These are phyloP conservation scores for Zaprionus obscuricornis DNA, from an alignment of 2,888 invertebrate species.

Conservation along the genomic window DNA sequence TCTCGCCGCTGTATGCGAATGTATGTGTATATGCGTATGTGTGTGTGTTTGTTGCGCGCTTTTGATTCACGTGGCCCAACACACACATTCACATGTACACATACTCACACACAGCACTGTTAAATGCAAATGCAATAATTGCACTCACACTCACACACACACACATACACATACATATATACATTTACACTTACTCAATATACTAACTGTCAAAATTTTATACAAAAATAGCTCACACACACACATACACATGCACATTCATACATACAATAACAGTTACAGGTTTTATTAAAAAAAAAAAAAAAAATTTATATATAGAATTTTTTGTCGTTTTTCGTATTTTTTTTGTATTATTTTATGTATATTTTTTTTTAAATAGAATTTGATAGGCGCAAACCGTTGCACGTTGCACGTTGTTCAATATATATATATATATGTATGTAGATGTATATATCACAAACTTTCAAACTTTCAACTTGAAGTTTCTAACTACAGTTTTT, in stretches of 20 bases:
- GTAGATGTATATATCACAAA: conserved; percentile 13
- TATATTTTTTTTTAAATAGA: not conserved
- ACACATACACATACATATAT: conserved; percentile 21
- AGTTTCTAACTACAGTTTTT: conserved; percentile 31
- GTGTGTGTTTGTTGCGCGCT: conserved; percentile 61
- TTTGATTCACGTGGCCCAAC: conserved; percentile 70
- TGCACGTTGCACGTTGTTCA: no score
- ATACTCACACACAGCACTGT: conserved; percentile 10
- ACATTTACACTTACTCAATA: conserved; percentile 21
- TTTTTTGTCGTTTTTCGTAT: not conserved
- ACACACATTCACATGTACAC: conserved; percentile 16
- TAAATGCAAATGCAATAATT: conserved; percentile 43
- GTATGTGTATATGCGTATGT: conserved; percentile 14
- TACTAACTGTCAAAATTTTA: conserved; percentile 7
- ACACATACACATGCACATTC: conserved; percentile 1
- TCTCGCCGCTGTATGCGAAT: no score
- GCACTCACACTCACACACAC: conserved; percentile 31
- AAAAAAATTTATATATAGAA: conserved; percentile 15
- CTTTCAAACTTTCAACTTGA: conserved; percentile 15
- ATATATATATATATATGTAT: not conserved
- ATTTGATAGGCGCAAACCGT: not conserved
- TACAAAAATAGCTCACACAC: conserved; percentile 11
- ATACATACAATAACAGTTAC: conserved; percentile 17
- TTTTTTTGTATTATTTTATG: not conserved
- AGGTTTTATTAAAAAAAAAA: no score